phyloP scores from a whole-genome alignment of 2,113 vertebrate genomes.

The Charina bottae region DNA sequence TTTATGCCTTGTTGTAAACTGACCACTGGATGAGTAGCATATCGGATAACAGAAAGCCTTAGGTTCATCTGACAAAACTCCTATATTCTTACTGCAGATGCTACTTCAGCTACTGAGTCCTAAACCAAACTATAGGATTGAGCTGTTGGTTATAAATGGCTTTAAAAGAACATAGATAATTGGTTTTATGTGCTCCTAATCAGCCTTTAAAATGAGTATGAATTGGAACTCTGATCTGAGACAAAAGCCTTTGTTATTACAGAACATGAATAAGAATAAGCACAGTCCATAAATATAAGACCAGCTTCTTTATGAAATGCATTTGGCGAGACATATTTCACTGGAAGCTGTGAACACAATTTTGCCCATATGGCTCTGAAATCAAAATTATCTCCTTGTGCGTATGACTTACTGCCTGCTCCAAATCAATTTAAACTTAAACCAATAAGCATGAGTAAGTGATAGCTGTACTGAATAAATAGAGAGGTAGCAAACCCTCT shows the following conservation, averaged over 20 bases:
- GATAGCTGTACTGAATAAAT: slow-evolving; percentile 64
- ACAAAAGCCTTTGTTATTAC: slow-evolving; percentile 44
- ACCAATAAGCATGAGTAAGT: slow-evolving; percentile 64
- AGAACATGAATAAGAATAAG: slow-evolving; percentile 32
- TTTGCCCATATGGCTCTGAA: slow-evolving; percentile 43
- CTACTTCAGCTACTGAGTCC: not conserved
- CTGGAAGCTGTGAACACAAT: slow-evolving; percentile 37
- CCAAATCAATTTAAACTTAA: slow-evolving; percentile 60
- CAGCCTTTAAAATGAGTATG: slow-evolving; percentile 62
- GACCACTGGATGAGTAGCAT: not conserved
- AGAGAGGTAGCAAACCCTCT: slow-evolving; percentile 75
- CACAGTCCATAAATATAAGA: slow-evolving; percentile 45
- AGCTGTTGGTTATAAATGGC: slow-evolving; percentile 3
- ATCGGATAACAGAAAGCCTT: too few relatives aligned
- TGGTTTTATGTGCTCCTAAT: slow-evolving; percentile 45
- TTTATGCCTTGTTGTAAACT: not conserved
- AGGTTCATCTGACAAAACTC: not conserved
- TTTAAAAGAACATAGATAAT: slow-evolving; percentile 8
- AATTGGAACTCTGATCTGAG: slow-evolving; percentile 63
- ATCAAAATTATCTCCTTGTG: slow-evolving; percentile 27
- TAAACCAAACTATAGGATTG: not conserved
- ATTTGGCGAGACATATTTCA: slow-evolving; percentile 54
- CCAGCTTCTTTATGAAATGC: slow-evolving; percentile 46
- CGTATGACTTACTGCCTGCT: slow-evolving; percentile 29
- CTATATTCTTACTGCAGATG: not conserved